A percentile compares a stretch with the other conserved stretches of the same genome.
Evolutionary conservation across 2,888 invertebrate species (phyloP).

Genomic region (Drosophila quasianomalipes): DNA sequence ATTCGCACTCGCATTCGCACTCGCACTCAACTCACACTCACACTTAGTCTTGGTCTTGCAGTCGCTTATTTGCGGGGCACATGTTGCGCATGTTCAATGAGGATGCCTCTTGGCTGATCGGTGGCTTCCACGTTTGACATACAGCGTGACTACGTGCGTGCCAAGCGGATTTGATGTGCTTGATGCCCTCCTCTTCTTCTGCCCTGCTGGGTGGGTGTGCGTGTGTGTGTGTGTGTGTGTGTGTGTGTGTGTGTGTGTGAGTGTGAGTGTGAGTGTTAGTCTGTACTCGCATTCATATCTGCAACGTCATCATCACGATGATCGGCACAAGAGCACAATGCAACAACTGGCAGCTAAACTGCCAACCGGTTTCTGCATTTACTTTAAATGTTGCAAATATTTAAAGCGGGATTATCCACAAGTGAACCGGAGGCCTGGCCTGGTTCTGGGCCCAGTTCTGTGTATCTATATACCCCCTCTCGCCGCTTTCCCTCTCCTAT

Average conservation of each 20-base stretch:
- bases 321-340: slow-evolving; percentile 36
- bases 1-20: background rate
- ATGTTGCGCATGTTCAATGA: slow-evolving; percentile 78
- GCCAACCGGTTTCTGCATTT: slow-evolving; percentile 73
- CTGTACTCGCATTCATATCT: slow-evolving; percentile 48
- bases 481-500: background rate
- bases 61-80: slow-evolving; percentile 44
- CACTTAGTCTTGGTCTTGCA: slow-evolving; percentile 17
- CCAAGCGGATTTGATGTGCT: slow-evolving; percentile 72
- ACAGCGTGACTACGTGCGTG: slow-evolving; percentile 67
- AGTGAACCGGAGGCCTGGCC: slow-evolving; percentile 56
- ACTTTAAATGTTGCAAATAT: slow-evolving; percentile 76
- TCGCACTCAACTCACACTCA: slow-evolving; percentile 27
- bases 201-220: slow-evolving; percentile 42
- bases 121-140: slow-evolving; percentile 52
- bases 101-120: slow-evolving; percentile 38
- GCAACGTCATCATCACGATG: slow-evolving; percentile 63
- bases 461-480: background rate
- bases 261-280: slow-evolving; percentile 2
- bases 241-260: slow-evolving; percentile 20
- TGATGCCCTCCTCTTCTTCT: slow-evolving; percentile 24
- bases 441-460: slow-evolving; percentile 62
- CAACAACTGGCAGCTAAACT: slow-evolving; percentile 44
- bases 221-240: slow-evolving; percentile 17
- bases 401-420: slow-evolving; percentile 74